Evolutionary conservation across 2,113 vertebrate genomes (phyloP).

Genomic region (Calidris pygmaea): DNA sequence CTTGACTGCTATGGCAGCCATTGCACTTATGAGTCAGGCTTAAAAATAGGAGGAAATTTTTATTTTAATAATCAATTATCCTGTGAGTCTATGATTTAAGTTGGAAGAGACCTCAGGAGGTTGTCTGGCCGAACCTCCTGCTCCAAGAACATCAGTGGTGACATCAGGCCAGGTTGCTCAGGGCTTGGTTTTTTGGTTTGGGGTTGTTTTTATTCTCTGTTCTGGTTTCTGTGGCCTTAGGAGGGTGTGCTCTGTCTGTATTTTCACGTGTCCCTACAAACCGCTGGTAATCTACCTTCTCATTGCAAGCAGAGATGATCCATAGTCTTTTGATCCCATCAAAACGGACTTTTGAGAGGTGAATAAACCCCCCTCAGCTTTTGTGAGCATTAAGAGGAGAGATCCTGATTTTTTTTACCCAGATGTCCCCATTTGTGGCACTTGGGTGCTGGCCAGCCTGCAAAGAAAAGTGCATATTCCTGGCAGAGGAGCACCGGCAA

Average conservation of each 20-base stretch:
- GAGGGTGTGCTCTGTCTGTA: neutral
- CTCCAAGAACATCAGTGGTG: neutral
- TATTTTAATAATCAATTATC: neutral
- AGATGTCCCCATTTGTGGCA: neutral
- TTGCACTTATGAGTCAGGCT: neutral
- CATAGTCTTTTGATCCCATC: neutral
- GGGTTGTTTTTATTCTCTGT: neutral
- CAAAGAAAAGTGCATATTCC: constrained; percentile 20
- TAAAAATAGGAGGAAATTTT: neutral
- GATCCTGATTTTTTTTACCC: constrained; percentile 15
- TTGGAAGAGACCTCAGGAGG: neutral
- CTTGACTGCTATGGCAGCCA: neutral
- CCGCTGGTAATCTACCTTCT: neutral
- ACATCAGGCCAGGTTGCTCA: neutral
- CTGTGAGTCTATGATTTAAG: neutral
- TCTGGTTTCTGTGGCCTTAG: neutral
- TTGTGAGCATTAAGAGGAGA: neutral
- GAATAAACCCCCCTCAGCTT: neutral
- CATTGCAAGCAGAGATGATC: neutral
- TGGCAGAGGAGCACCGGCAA: neutral
- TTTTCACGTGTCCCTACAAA: neutral
- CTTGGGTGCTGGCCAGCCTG: constrained; percentile 20
- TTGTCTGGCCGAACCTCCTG: neutral
- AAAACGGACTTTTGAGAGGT: neutral
- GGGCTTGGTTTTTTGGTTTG: neutral